Conservation (phyloP, 2,888 invertebrate genomes). For the Sisyra terminalis region DNA sequence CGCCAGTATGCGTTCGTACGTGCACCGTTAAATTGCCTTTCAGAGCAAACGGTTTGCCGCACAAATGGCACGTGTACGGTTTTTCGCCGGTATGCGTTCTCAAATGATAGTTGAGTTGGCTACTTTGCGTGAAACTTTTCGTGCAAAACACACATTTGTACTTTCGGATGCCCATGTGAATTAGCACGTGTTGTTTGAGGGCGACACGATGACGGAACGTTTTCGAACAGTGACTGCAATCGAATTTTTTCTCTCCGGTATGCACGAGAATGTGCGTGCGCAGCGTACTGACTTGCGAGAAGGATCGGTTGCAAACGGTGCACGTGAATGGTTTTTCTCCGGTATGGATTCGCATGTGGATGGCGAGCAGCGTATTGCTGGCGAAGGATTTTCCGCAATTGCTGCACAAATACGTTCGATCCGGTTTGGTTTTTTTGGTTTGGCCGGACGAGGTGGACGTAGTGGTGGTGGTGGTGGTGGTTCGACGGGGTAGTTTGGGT, state of each 20-base stretch:
- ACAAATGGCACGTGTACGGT: constrained; percentile 6
- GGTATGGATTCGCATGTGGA: constrained; percentile 6
- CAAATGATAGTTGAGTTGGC: constrained; percentile 8
- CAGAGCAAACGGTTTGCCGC: constrained; percentile 6
- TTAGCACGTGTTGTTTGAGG: constrained; percentile 6
- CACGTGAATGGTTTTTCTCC: constrained; percentile 7
- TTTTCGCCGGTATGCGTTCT: constrained; percentile 8
- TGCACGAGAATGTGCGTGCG: constrained; percentile 6
- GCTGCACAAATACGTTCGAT: constrained; percentile 6
- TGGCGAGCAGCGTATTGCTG: constrained; percentile 4
- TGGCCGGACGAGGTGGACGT: background rate
- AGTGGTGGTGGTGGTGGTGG: background rate
- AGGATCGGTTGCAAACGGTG: constrained; percentile 4
- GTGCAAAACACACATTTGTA: constrained; percentile 5
- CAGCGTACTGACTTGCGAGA: constrained; percentile 7
- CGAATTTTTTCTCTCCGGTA: constrained; percentile 5
- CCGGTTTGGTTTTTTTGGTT: background rate
- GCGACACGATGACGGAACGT: constrained; percentile 6
- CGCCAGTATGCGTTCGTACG: constrained; percentile 6
- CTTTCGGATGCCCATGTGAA: constrained; percentile 6
- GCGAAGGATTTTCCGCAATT: constrained; percentile 6
- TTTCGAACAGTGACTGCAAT: constrained; percentile 6
- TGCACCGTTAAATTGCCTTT: constrained; percentile 8
- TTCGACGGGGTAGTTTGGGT: background rate
- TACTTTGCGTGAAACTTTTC: constrained; percentile 6